Evolutionary conservation across 2,888 invertebrate species (phyloP).

Genomic region (Venusia cambrica): DNA sequence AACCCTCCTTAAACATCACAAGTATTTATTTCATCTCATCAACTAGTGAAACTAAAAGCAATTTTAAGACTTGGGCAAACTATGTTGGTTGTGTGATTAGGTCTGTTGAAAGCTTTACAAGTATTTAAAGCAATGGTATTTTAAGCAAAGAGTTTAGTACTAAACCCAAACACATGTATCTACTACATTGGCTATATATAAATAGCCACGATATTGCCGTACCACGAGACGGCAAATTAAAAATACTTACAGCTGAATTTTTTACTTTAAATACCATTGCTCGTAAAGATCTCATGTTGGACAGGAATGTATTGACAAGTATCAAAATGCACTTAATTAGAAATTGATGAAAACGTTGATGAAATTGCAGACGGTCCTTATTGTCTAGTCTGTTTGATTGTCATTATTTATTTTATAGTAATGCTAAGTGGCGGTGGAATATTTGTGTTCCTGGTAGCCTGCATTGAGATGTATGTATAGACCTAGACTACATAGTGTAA

Average conservation of each 20-base stretch:
- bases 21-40: conserved; percentile 60
- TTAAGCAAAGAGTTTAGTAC: too few relatives aligned
- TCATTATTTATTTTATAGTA: conserved; percentile 57
- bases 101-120: conserved; percentile 37
- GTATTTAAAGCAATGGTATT: conserved; percentile 22
- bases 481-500: too few relatives aligned
- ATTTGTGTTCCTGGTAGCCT: conserved; percentile 48
- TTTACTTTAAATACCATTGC: too few relatives aligned
- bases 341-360: conserved; percentile 38
- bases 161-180: too few relatives aligned
- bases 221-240: too few relatives aligned
- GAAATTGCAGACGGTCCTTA: conserved; percentile 58
- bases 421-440: conserved; percentile 45
- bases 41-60: conserved; percentile 37
- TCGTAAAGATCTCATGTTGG: conserved; percentile 61
- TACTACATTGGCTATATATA: too few relatives aligned
- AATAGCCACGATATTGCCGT: too few relatives aligned
- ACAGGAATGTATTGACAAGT: conserved; percentile 36
- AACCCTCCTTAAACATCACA: conserved; percentile 59
- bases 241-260: too few relatives aligned
- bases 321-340: conserved; percentile 30
- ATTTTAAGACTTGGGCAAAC: conserved; percentile 42
- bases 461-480: too few relatives aligned
- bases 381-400: conserved; percentile 67
- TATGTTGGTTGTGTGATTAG: conserved; percentile 35